These are phyloP conservation scores for Zhuqinia jingwanae DNA, from an alignment of 2,888 invertebrate species.

Conservation along the genomic window DNA sequence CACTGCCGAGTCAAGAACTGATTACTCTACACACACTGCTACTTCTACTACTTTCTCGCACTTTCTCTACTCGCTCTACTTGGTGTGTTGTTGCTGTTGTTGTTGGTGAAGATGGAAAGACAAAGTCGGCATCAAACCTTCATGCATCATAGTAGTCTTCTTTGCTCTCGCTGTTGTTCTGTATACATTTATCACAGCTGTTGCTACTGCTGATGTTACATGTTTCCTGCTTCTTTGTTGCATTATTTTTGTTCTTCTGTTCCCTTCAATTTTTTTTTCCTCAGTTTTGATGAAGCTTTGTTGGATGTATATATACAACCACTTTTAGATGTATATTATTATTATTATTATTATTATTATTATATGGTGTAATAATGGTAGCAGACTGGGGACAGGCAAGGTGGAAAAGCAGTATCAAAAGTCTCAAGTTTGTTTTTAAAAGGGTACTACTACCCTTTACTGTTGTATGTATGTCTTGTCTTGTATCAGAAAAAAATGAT, in stretches of 20 bases:
- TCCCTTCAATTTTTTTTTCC: not conserved
- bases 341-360: too few species aligned
- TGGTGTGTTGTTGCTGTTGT: not conserved
- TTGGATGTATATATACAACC: too few species aligned
- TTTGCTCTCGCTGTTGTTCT: not conserved
- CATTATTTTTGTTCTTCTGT: not conserved
- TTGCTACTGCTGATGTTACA: not conserved
- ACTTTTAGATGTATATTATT: too few species aligned
- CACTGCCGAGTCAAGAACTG: constrained; percentile 40
- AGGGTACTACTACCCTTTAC: not conserved
- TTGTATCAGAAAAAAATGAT: constrained; percentile 29
- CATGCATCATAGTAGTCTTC: not conserved
- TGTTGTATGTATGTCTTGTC: not conserved
- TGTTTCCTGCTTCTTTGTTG: not conserved
- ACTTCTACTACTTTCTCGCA: too few species aligned
- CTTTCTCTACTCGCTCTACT: too few species aligned
- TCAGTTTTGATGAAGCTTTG: not conserved
- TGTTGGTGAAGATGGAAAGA: not conserved
- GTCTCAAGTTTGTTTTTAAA: not conserved
- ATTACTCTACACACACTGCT: too few species aligned
- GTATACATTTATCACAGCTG: constrained; percentile 48
- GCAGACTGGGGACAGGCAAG: not conserved
- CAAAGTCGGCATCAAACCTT: constrained; percentile 21
- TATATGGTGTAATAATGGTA: not conserved
- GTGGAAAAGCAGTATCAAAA: not conserved